Percentiles rank a stretch among this genome's conserved stretches.
These are phyloP conservation scores for Coreoperca whiteheadi DNA, from an alignment of 2,113 vertebrate genomes.

Conservation along the genomic window DNA sequence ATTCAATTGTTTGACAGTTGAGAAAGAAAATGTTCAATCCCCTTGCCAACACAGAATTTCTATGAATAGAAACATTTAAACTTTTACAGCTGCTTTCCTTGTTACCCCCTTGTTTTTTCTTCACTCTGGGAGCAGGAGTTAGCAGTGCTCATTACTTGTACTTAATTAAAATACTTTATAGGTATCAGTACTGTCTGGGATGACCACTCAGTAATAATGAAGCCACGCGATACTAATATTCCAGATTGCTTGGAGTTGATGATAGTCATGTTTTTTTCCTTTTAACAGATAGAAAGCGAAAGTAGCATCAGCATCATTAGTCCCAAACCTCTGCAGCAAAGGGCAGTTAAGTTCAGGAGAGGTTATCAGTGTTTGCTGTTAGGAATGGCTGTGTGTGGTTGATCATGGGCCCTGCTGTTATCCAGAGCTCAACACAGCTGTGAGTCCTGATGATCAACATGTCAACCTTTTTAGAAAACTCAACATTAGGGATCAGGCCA, in stretches of 20 bases:
- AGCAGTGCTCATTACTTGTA: background rate
- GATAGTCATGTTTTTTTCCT: background rate
- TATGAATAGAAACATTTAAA: background rate
- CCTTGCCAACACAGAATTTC: background rate
- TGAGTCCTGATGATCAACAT: background rate
- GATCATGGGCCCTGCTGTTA: background rate
- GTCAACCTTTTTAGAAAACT: background rate
- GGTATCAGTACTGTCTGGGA: background rate
- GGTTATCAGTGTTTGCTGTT: constrained; percentile 16
- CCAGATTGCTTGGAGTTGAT: background rate
- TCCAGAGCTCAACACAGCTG: background rate
- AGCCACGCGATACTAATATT: background rate
- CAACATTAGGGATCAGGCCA: background rate
- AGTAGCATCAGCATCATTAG: background rate
- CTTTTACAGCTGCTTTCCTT: background rate
- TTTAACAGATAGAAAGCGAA: background rate
- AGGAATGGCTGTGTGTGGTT: constrained; percentile 17
- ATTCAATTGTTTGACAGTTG: constrained; percentile 5
- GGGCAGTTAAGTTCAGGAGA: background rate
- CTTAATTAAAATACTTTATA: constrained; percentile 14
- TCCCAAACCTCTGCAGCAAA: background rate
- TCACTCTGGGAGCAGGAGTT: constrained; percentile 4
- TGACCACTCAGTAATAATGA: background rate
- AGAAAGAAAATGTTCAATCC: background rate
- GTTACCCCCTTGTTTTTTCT: background rate